Evolutionary conservation across 2,797 vertebrate genomes (phyloP), one percentile per base, ranked within the genome.

Genomic region (Aeoliscus strigatus): DNA sequence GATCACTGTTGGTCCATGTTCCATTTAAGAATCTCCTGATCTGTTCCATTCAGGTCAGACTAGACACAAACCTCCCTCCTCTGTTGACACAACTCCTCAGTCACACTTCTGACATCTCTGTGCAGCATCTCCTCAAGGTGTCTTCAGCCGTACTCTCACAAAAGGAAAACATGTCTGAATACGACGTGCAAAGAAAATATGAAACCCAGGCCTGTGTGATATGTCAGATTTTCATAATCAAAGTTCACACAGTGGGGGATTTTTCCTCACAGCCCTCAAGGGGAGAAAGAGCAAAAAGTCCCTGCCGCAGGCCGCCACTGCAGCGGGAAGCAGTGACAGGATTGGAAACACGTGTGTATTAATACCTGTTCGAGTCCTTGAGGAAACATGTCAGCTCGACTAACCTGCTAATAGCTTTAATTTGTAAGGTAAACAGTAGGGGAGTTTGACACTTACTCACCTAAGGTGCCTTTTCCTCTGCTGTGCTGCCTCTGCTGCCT

Each of bases 321-420:
- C 56, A 8, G 37, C 24, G 9, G 51, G 69, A 55, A 44, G n/a
- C 51, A 18, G 69, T 43, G n/a, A 14, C 51, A 52, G 64, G 75
- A 82, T 69, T 70, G 73, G 59, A 83, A 77, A 73, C 81, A 80
- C 25, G 63, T 83, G 85, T 80, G 66, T 38, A 44, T 47, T 78
- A 79, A 71, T 78, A 79, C 63, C 61, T 78, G 73, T 59, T 60
- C 54, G 34, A 33, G 51, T 44, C 46, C 50, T 63, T 24, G 63
- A 54, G 64, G 47, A 60, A 56, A 73, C 50, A 63, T 51, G 55
- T 29, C 38, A 58, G 73, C 69, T 1, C 7, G 14, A 49, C 68
- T 70, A 80, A 81, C 72, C 69, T 78, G 78, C 78, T 84, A 85
- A 86, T 82, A 75, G 75, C 73, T 65, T 78, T 79, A 68, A 86